Conservation (phyloP, 2,797 vertebrate species). For the Chelonia mydas region DNA sequence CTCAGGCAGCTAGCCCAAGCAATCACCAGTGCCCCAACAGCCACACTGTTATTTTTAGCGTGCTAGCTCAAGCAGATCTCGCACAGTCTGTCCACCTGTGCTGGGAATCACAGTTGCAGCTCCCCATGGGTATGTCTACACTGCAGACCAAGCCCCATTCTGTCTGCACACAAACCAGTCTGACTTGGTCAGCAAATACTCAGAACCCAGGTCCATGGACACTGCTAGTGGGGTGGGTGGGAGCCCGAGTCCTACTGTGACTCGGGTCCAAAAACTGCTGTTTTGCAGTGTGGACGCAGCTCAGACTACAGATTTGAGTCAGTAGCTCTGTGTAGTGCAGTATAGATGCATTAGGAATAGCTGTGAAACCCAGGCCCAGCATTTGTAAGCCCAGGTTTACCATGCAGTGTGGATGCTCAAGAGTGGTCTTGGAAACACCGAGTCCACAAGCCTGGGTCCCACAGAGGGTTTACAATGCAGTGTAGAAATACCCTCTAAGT, state of each 20-base stretch:
- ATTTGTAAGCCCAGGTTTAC: not conserved
- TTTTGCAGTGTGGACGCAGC: not conserved
- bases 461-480: not conserved
- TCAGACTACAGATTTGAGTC: not conserved
- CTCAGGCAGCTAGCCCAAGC: not conserved
- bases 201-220: not conserved
- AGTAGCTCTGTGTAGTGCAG: not conserved
- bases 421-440: not conserved
- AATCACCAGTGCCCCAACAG: not conserved
- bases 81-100: not conserved
- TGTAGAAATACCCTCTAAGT: not conserved
- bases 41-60: not conserved
- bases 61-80: not conserved
- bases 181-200: not conserved
- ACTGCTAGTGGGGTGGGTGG: not conserved
- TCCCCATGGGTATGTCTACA: not conserved
- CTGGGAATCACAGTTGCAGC: not conserved
- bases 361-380: not conserved
- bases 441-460: not conserved
- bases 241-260: not conserved
- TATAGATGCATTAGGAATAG: not conserved
- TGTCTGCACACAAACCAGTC: not conserved
- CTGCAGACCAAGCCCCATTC: not conserved
- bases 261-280: not conserved
- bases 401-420: not conserved